Evolutionary conservation across 2,113 vertebrate species (phyloP).

Genomic region (Sorex araneus): DNA sequence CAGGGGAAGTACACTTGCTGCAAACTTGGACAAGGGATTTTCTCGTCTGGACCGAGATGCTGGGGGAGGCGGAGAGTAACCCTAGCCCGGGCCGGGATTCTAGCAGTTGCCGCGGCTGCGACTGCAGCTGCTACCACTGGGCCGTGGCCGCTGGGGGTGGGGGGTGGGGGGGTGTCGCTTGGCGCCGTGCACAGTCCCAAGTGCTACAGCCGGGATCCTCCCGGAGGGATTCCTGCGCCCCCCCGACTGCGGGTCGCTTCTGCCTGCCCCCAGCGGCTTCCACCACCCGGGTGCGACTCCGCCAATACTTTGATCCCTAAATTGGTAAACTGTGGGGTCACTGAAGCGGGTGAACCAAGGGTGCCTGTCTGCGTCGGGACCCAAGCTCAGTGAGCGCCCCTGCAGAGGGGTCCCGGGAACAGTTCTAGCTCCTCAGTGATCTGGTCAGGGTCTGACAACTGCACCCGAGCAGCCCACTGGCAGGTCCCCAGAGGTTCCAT

Average conservation of each 20-base stretch:
- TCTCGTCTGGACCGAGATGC: slow-evolving; percentile 64
- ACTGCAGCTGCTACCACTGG: slow-evolving; percentile 71
- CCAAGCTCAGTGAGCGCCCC: not conserved
- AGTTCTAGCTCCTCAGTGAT: not conserved
- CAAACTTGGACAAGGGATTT: slow-evolving; percentile 64
- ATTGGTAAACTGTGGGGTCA: slow-evolving; percentile 1
- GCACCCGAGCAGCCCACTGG: not conserved
- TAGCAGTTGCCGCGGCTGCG: slow-evolving; percentile 68
- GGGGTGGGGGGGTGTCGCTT: not conserved
- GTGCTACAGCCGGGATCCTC: not conserved
- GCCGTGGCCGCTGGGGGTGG: not conserved
- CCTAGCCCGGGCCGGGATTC: slow-evolving; percentile 65
- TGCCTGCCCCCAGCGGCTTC: not conserved
- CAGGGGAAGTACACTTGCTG: not conserved
- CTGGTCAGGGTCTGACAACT: not conserved
- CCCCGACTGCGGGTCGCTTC: not conserved
- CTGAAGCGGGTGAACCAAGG: not conserved
- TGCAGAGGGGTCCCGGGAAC: not conserved
- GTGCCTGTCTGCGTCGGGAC: not conserved
- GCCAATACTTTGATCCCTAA: not conserved
- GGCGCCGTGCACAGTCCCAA: not conserved
- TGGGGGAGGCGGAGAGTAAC: slow-evolving; percentile 72
- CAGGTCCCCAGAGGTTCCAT: not conserved
- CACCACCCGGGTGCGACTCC: not conserved
- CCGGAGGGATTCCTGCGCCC: too few relatives aligned